Evolutionary conservation across 2,113 vertebrate genomes (phyloP), one percentile per base, ranked within the genome.

Genomic region (Vidua macroura): DNA sequence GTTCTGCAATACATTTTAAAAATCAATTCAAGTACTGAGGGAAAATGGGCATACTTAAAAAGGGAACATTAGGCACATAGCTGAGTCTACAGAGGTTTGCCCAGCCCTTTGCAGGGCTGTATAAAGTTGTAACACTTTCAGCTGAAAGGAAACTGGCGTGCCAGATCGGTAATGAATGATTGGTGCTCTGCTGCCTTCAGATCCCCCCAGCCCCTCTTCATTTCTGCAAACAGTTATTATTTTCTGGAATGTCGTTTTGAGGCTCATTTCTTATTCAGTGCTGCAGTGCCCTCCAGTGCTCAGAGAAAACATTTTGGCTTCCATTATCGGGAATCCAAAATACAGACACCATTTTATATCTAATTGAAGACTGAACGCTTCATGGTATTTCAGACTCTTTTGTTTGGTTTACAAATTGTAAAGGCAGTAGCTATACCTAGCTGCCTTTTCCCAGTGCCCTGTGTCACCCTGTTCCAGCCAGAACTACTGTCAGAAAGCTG

Each of bases 211-310:
- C 49, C 72, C 74, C 41, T 96, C 68, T 88, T 80, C 39, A 6
- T 86, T 80, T 39, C 73, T 81, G 53, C 78, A 88, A 83, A 80
- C 37, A 60, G 8, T 77, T 62, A 66, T 75, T 86, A 69, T 77
- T 94, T 94, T 95, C 92, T 81, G 79, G 69, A 84, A 68, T 8
- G 79, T 19, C 58, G 14, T 59, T 55, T 44, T 15, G 63, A 48
- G 60, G 53, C 30, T 8, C 0, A 1, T 62, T 84, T 84, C 75
- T 97, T 79, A 58, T 67, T 90, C 73, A 22, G 68, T 97, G 69
- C 75, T 91, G 60, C 70, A 97, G 59, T 96, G 97, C 97, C 97
- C 98, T 96, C 98, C 96, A 91, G 97, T 96, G 98, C 17, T 64
- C n/a, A 33, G 44, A 41, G 35, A 35, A 89, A 77, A 78, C 4